phyloP scores from a whole-genome alignment of 2,113 vertebrate species.

The Neogobius melanostomus region DNA sequence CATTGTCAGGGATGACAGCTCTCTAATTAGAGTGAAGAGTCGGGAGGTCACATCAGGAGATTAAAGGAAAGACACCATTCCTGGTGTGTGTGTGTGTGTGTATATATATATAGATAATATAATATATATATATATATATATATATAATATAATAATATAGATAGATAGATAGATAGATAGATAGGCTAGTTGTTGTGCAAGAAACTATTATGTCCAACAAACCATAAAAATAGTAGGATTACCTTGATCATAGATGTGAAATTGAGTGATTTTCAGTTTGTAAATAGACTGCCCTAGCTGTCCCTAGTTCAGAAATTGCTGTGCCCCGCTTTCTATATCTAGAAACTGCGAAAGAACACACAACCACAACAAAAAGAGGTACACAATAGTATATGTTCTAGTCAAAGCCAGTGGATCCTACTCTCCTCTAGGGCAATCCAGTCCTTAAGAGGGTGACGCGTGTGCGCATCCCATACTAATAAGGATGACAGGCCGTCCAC shows the following conservation, averaged over 20 bases:
- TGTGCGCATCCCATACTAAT: slow-evolving; percentile 9
- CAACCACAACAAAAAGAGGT: slow-evolving; percentile 34
- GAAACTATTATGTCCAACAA: too few relatives aligned
- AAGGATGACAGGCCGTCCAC: not conserved
- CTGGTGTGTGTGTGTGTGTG: not conserved
- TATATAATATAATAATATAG: too few relatives aligned
- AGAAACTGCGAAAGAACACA: slow-evolving; percentile 53
- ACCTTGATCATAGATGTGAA: too few relatives aligned
- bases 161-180: too few relatives aligned
- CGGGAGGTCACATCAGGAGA: slow-evolving; percentile 57
- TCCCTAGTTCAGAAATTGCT: slow-evolving; percentile 46
- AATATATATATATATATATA: too few relatives aligned
- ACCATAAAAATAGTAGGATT: too few relatives aligned
- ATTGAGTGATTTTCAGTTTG: not conserved
- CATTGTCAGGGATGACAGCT: slow-evolving; percentile 36
- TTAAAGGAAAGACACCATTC: slow-evolving; percentile 45
- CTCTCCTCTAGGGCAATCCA: slow-evolving; percentile 48
- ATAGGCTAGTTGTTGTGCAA: too few relatives aligned
- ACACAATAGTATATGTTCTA: slow-evolving; percentile 41
- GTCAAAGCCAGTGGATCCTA: slow-evolving; percentile 43
- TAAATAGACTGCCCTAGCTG: slow-evolving; percentile 45
- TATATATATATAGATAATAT: too few relatives aligned
- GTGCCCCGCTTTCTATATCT: slow-evolving; percentile 67
- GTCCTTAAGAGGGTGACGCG: slow-evolving; percentile 12
- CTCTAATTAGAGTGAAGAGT: slow-evolving; percentile 64